These are phyloP conservation scores for Harpalus rubripes DNA, from an alignment of 2,888 invertebrate genomes.

Conservation along the genomic window DNA sequence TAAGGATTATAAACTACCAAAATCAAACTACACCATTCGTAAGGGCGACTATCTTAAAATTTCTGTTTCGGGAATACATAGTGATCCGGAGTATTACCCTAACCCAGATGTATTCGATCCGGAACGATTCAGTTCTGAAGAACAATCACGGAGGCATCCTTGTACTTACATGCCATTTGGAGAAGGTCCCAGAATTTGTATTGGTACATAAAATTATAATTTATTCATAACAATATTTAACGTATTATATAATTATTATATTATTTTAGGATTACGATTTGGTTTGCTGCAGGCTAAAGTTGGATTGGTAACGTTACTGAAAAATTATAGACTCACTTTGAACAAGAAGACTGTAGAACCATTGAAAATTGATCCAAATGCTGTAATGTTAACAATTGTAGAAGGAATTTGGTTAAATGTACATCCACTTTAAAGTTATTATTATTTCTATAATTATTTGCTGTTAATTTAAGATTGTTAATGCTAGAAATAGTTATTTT, in stretches of 20 bases:
- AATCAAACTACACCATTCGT: slow-evolving; percentile 14
- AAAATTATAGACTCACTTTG: slow-evolving; percentile 20
- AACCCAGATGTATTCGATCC: not conserved
- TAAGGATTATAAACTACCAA: slow-evolving; percentile 11
- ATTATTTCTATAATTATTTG: not conserved
- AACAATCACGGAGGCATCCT: not conserved
- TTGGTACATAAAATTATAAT: not conserved
- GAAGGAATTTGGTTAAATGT: slow-evolving; percentile 13
- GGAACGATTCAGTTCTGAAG: not conserved
- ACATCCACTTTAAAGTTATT: not conserved
- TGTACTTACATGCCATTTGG: not conserved
- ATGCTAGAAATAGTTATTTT: not conserved
- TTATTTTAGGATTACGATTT: slow-evolving; percentile 30
- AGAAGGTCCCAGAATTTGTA: slow-evolving; percentile 17
- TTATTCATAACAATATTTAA: not conserved
- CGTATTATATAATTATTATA: not conserved
- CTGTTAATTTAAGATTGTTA: not conserved
- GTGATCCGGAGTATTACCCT: slow-evolving; percentile 1
- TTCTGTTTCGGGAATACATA: not conserved
- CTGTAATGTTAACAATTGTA: not conserved
- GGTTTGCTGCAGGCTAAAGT: slow-evolving; percentile 48
- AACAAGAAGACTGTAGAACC: not conserved
- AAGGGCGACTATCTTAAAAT: not conserved
- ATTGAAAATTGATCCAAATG: not conserved
- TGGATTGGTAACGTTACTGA: slow-evolving; percentile 7